A percentile compares a stretch with the other conserved stretches of the same genome.
Evolutionary conservation across 2,113 vertebrate genomes (phyloP).

Genomic region (Pseudopodoces humilis): DNA sequence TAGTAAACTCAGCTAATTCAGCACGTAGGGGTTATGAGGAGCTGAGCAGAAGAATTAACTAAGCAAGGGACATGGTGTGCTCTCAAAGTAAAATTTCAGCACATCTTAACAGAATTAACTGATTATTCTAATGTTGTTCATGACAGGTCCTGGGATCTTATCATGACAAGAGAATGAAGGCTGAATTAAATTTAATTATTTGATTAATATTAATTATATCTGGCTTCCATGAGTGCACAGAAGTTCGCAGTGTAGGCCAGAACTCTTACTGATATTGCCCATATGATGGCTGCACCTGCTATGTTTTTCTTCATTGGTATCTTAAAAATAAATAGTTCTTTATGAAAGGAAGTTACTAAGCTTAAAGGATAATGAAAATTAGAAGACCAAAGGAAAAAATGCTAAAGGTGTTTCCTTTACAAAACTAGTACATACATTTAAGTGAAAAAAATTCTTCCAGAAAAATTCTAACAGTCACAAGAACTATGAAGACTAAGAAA

Average conservation of each 20-base stretch:
- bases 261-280: neutral
- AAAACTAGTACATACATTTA: neutral
- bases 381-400: neutral
- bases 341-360: neutral
- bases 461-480: neutral
- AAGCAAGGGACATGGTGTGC: neutral
- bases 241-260: neutral
- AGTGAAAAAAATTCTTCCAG: neutral
- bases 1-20: neutral
- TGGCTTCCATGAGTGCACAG: neutral
- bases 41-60: neutral
- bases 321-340: neutral
- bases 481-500: neutral
- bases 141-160: neutral
- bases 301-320: neutral
- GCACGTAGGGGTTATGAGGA: neutral
- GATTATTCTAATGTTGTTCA: neutral
- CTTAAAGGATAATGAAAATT: neutral
- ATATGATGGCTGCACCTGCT: neutral
- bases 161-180: neutral
- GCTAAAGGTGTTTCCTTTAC: neutral
- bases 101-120: neutral
- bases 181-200: neutral
- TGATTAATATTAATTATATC: neutral
- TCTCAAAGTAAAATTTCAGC: neutral